Base-by-base conservation (phyloP, 2,113 vertebrate genomes). In the Gulo gulo region DNA sequence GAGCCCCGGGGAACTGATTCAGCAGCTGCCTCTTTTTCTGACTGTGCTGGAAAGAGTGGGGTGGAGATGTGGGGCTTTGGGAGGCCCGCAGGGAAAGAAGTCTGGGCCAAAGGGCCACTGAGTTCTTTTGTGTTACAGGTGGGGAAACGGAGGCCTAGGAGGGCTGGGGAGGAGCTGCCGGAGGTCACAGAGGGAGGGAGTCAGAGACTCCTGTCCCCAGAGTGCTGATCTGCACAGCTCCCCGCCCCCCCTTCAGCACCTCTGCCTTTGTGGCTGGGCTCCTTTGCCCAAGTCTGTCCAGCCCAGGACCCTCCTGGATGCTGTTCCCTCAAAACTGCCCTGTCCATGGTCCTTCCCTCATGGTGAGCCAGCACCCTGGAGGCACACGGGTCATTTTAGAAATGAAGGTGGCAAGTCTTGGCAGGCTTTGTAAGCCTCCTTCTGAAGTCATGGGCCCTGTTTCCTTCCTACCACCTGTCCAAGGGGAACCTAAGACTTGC, bases 121-220 rank as follows among this genome's bases (percentile, higher is more conserved):
- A 3, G 31, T 5, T 14, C 31, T 18, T n/a, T 42, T 0, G 0
- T 13, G 55, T 52, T 47, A 1, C 1, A 69, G 73, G 47, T 13
- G 2, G 59, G 76, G 91, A 94, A 81, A 79, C 61, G 4, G 57
- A 91, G 76, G 55, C 39, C 12, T 45, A 3, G 10, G 14, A 36
- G 80, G 31, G 24, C 13, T 14, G 39, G 50, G 39, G 34, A 50
- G 55, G 36, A n/a, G 21, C 36, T 47, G 12, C 47, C 4, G 6
- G 42, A 82, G 31, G 50, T 59, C 78, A 20, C 39, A 81, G 81
- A 14, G n/a, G 16, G 85, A 13, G 42, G 23, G 42, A 8, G 2
- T 55, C 3, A 7, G 52, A 45, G 76, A 63, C 47, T 61, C 39
- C 87, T 57, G 57, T 50, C 69, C 50, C 16, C 8, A 63, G 42